Conservation (phyloP, 2,888 invertebrate species). For the Euzetes globulus region DNA sequence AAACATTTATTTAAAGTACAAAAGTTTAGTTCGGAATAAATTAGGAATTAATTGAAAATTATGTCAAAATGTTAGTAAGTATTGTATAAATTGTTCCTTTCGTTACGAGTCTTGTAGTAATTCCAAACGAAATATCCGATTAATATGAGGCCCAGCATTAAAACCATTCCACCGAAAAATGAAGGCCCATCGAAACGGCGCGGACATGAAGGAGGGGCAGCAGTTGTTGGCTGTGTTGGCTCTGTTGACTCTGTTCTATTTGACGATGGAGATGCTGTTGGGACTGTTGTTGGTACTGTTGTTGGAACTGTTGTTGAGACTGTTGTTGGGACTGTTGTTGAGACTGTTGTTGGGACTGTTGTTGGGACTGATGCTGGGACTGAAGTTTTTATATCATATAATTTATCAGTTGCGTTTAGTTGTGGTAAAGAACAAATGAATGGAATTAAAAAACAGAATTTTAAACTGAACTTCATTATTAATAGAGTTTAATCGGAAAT, state of each 20-base stretch:
- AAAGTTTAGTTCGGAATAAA: neutral
- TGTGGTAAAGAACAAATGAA: too few relatives aligned
- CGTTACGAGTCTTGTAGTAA: neutral
- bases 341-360: too few relatives aligned
- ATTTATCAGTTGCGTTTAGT: too few relatives aligned
- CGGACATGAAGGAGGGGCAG: neutral
- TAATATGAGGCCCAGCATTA: slow-evolving; percentile 6
- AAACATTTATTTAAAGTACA: neutral
- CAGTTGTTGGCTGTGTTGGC: slow-evolving; percentile 20
- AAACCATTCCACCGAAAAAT: slow-evolving; percentile 29
- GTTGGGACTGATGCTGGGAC: too few relatives aligned
- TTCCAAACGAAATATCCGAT: neutral
- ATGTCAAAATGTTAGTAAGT: neutral
- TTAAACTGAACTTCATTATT: too few relatives aligned
- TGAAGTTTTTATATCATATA: too few relatives aligned
- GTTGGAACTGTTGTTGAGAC: too few relatives aligned
- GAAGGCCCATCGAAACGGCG: slow-evolving; percentile 27
- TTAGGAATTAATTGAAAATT: neutral
- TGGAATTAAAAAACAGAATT: too few relatives aligned
- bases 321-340: too few relatives aligned
- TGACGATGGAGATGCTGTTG: neutral
- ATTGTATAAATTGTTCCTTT: slow-evolving; percentile 18
- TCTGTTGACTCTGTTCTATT: neutral
- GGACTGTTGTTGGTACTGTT: too few relatives aligned
- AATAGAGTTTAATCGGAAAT: too few relatives aligned